Evolutionary conservation across 2,888 invertebrate genomes (phyloP), one percentile per base, ranked within the genome.

Genomic region (Drosophila rellima): DNA sequence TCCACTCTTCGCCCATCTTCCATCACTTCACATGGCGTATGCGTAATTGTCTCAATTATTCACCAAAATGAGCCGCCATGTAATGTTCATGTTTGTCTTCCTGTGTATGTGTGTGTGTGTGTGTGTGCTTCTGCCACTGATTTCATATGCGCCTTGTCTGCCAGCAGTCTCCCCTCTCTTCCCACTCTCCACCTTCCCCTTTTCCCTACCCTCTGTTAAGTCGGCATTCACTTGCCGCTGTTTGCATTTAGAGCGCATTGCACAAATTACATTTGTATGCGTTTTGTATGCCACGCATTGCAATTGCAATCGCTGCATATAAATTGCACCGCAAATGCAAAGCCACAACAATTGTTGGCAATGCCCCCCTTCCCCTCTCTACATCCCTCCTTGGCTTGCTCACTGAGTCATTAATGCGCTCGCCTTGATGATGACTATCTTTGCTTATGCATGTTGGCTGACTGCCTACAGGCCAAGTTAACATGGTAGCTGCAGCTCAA

Each of bases 11-110:
- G 7, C 10, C 13, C 42, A 18, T 40, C 37, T 56, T n/a, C 18
- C 50, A 4, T 42, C 40, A 48, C 56, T 56, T 51, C 70, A 75
- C 83, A 78, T 73, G 71, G 80, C 71, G 78, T 80, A 80, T 85
- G 77, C 87, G 89, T 85, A 85, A 85, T 85, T 85, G 87, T 87
- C 89, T 89, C 85, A 85, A 89, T 85, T 85, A 85, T 88, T 85
- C 87, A 83, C 88, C 88, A 72, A 83, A 83, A 83, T 83, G 86
- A 88, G 88, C 83, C 72, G 72, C 75, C 70, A 75, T 82, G 68
- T 74, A 59, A 57, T 67, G 59, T 76, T 56, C 56, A 51, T 70
- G 70, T 63, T 23, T 70, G 56, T 31, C 8, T 37, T 10, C n/a
- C 18, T 50, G 40, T 40, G n/a, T 59, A 23, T 61, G 37, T 66